Evolutionary conservation across 2,888 invertebrate species (phyloP).

Genomic region (Cerceris rybyensis): DNA sequence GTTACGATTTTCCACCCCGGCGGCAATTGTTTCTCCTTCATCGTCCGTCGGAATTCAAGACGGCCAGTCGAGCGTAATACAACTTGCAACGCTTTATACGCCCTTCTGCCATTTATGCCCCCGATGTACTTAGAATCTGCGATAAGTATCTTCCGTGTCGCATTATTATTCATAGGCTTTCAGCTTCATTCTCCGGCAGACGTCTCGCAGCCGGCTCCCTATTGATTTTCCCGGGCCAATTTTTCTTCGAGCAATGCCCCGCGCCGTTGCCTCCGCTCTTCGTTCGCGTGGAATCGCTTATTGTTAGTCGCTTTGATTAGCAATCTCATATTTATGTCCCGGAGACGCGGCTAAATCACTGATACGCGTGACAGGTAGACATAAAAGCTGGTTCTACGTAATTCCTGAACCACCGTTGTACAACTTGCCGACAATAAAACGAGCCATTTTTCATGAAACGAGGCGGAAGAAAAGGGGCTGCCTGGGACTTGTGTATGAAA

Average conservation of each 20-base stretch:
- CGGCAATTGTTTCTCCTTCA: background rate
- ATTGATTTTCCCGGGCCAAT: constrained; percentile 46
- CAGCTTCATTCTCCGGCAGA: constrained; percentile 39
- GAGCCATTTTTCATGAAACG: constrained; percentile 3
- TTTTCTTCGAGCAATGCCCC: constrained; percentile 28
- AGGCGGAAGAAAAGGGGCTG: background rate
- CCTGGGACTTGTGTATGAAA: background rate
- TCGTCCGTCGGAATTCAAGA: constrained; percentile 14
- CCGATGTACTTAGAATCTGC: constrained; percentile 46
- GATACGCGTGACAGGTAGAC: constrained; percentile 1
- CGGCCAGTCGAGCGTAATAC: constrained; percentile 24
- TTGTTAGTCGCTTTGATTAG: background rate
- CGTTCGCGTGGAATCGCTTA: constrained; percentile 14
- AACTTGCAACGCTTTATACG: constrained; percentile 34
- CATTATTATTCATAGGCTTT: constrained; percentile 63
- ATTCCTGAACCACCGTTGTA: background rate
- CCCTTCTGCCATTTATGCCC: constrained; percentile 45
- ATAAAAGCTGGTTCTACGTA: background rate
- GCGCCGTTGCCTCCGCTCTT: background rate
- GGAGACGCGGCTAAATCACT: background rate
- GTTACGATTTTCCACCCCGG: constrained; percentile 48
- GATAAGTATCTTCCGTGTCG: constrained; percentile 53
- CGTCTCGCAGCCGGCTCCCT: constrained; percentile 20
- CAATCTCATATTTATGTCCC: background rate
- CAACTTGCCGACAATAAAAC: background rate